phyloP scores from a whole-genome alignment of 2,888 invertebrate species.

The Thera britannica region DNA sequence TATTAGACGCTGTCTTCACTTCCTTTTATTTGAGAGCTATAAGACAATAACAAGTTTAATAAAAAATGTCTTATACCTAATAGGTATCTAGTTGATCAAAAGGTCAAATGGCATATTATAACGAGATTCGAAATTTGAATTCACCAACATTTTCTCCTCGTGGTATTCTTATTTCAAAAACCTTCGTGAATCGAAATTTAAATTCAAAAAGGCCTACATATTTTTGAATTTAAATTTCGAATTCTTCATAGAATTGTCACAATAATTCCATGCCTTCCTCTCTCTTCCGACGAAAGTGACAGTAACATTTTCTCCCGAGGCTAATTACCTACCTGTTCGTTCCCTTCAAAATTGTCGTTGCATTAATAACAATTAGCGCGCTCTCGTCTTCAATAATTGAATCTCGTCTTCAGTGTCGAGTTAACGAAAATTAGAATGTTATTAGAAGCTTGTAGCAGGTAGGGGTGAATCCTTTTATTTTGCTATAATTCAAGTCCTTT shows the following conservation, averaged over 20 bases:
- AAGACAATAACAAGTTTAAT: no score
- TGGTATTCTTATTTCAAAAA: no score
- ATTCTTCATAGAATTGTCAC: no score
- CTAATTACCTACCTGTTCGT: conserved; percentile 40
- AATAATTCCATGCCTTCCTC: not conserved
- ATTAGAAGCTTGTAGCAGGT: conserved; percentile 41
- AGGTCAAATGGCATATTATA: not conserved
- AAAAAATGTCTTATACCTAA: no score
- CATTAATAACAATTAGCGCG: conserved; percentile 64
- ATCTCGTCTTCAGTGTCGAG: conserved; percentile 58
- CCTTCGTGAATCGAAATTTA: conserved; percentile 9
- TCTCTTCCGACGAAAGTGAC: conserved; percentile 22
- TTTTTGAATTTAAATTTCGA: no score
- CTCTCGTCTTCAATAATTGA: conserved; percentile 65
- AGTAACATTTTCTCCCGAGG: conserved; percentile 27
- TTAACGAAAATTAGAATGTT: conserved; percentile 57
- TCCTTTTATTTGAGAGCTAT: no score
- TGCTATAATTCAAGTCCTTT: not conserved
- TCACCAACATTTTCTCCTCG: conserved; percentile 28
- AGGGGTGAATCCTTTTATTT: conserved; percentile 27
- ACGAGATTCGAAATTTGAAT: conserved; percentile 19
- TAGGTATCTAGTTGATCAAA: no score
- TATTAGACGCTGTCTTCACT: no score
- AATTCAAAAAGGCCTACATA: conserved; percentile 29
- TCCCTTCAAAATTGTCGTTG: conserved; percentile 47